phyloP scores from a whole-genome alignment of 2,888 invertebrate genomes.

The Acrobasis suavella region DNA sequence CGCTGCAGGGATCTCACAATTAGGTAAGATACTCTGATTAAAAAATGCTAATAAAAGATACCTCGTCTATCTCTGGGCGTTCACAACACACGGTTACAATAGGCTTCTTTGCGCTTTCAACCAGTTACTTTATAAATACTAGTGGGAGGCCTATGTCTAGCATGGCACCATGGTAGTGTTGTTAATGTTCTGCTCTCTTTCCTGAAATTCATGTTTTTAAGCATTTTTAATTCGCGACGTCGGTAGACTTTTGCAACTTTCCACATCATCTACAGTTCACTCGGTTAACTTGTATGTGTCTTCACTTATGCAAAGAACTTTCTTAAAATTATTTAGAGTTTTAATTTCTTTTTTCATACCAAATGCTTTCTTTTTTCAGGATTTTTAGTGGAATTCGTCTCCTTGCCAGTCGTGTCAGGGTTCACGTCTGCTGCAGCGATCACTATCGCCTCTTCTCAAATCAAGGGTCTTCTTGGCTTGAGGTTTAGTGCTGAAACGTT shows the following conservation, averaged over 20 bases:
- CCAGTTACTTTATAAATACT: no score
- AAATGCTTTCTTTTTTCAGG: slow-evolving; percentile 77
- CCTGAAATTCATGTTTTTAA: no score
- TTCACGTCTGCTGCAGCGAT: slow-evolving; percentile 90
- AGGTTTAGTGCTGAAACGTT: slow-evolving; percentile 84
- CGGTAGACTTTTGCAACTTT: no score
- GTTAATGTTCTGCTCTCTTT: no score
- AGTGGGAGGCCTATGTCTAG: no score
- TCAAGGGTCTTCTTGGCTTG: slow-evolving; percentile 86
- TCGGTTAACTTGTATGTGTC: no score
- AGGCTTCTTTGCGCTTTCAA: no score
- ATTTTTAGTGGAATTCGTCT: slow-evolving; percentile 88
- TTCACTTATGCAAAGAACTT: not conserved
- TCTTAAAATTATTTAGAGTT: slow-evolving; percentile 5
- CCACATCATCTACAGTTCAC: no score
- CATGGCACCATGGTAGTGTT: no score
- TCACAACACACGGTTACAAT: no score
- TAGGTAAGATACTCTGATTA: slow-evolving; percentile 76
- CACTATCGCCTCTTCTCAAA: slow-evolving; percentile 88
- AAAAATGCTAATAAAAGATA: not conserved
- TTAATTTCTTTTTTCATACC: slow-evolving; percentile 1
- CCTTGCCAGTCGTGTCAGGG: slow-evolving; percentile 87
- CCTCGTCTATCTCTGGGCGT: no score
- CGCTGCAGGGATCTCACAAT: slow-evolving; percentile 83
- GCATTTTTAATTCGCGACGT: no score